phyloP scores from a whole-genome alignment of 2,113 vertebrate species.

The Agapornis roseicollis region DNA sequence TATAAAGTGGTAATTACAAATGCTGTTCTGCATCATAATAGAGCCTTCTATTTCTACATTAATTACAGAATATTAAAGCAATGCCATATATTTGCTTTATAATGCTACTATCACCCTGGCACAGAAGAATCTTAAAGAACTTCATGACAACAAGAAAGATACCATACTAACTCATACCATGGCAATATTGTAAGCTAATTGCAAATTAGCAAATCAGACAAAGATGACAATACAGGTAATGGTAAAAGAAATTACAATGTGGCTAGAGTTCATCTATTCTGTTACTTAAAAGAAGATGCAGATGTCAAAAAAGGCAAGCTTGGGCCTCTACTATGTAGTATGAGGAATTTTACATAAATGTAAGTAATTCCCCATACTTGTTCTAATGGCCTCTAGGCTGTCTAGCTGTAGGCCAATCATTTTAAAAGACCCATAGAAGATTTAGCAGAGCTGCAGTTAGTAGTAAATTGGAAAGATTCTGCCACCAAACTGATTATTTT shows the following conservation, averaged over 20 bases:
- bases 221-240: background rate
- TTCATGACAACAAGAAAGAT: background rate
- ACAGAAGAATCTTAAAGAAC: background rate
- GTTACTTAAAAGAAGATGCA: background rate
- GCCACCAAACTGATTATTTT: background rate
- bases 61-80: slow-evolving; percentile 8
- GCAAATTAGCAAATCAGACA: background rate
- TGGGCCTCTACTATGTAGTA: background rate
- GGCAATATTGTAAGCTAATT: background rate
- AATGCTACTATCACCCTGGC: background rate
- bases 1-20: slow-evolving; percentile 30
- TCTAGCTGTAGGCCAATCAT: background rate
- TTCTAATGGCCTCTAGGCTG: background rate
- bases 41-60: slow-evolving; percentile 3
- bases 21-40: background rate
- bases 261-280: background rate
- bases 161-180: background rate
- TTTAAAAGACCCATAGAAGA: background rate
- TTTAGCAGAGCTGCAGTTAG: background rate
- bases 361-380: background rate
- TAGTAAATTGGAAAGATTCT: background rate
- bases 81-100: background rate
- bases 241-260: background rate
- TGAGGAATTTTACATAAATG: background rate
- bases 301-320: background rate